Conservation (phyloP, 2,113 vertebrate species). For the Alethe diademata region DNA sequence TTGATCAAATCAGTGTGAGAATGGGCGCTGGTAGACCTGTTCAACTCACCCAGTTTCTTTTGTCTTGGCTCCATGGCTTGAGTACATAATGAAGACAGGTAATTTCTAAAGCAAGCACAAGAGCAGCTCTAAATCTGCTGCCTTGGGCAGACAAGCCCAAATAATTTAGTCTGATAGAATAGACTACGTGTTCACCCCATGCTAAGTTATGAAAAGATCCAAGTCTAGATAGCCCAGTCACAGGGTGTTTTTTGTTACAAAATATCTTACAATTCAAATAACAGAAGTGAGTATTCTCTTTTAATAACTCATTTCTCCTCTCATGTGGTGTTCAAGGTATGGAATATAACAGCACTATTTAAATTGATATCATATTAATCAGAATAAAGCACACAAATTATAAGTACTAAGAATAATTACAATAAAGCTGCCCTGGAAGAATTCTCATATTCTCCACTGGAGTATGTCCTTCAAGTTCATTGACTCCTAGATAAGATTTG, state of each 20-base stretch:
- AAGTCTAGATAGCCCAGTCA: background rate
- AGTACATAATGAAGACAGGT: fast-evolving
- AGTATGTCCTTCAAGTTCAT: background rate
- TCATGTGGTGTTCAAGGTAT: background rate
- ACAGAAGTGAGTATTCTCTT: background rate
- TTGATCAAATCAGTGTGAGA: background rate
- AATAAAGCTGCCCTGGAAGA: background rate
- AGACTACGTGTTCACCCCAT: fast-evolving
- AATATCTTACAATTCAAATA: background rate
- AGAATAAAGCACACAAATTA: background rate
- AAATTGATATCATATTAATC: background rate
- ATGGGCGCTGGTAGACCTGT: background rate
- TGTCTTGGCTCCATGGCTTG: background rate
- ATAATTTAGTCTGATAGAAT: background rate
- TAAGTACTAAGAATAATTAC: background rate
- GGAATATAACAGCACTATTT: background rate
- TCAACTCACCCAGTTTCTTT: background rate
- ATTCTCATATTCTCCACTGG: background rate
- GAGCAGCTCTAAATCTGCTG: background rate
- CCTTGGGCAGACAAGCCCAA: background rate
- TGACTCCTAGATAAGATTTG: background rate
- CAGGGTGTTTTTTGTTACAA: background rate
- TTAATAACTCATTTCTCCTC: background rate
- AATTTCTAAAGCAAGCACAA: background rate
- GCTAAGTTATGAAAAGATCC: background rate